Percentiles rank a stretch among this genome's conserved stretches.
phyloP scores from a whole-genome alignment of 1,140 invertebrate genomes.

The Uloborus diversus region DNA sequence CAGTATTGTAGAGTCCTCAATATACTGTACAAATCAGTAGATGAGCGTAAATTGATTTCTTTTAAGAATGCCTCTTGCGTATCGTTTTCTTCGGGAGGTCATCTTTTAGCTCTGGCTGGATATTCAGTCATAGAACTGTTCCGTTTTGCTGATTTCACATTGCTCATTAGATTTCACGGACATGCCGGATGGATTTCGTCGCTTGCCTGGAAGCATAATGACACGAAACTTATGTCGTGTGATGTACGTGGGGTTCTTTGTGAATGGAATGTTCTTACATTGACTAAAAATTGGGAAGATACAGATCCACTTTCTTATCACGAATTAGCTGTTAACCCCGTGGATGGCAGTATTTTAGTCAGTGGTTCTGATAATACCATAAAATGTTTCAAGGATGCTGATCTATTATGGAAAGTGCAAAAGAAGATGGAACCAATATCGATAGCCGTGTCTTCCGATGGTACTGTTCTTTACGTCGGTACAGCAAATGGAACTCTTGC shows the following conservation, averaged over 20 bases:
- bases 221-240: constrained; percentile 4
- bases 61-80: not conserved
- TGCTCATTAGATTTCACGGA: constrained; percentile 9
- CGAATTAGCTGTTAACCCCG: not conserved
- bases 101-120: not conserved
- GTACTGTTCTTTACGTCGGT: not conserved
- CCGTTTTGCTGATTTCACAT: not conserved
- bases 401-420: not conserved
- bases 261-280: constrained; percentile 15
- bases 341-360: not conserved
- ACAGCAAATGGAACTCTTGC: not conserved
- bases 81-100: constrained; percentile 9
- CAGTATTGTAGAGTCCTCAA: not conserved
- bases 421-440: not conserved
- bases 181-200: constrained; percentile 9
- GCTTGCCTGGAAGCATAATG: constrained; percentile 13
- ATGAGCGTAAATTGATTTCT: not conserved
- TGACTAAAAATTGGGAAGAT: constrained; percentile 27
- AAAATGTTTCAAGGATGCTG: not conserved
- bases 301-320: not conserved
- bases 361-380: not conserved
- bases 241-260: constrained; percentile 26
- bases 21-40: not conserved
- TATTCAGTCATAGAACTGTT: not conserved
- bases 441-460: not conserved